phyloP scores from a whole-genome alignment of 2,113 vertebrate species.

The Thermophis baileyi region DNA sequence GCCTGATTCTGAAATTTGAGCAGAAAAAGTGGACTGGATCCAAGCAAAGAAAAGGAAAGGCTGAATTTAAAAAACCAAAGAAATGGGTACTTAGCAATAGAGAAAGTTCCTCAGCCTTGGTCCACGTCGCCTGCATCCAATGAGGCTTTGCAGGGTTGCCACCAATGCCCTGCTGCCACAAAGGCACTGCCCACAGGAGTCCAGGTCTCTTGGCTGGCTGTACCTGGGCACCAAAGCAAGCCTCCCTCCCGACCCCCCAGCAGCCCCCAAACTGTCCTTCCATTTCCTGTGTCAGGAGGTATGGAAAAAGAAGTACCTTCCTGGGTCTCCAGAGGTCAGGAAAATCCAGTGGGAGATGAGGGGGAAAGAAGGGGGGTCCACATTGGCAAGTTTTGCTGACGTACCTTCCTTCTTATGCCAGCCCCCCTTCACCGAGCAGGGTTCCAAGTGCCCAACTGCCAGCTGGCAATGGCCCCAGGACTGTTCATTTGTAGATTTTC shows the following conservation, averaged over 20 bases:
- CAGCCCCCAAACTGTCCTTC: neutral
- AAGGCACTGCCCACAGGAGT: neutral
- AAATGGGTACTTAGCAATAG: neutral
- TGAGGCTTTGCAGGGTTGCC: neutral
- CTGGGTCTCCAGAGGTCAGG: neutral
- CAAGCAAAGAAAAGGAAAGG: neutral
- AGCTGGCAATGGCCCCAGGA: neutral
- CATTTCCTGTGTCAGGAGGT: neutral
- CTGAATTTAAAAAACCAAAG: neutral
- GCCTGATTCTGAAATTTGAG: neutral
- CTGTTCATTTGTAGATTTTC: neutral
- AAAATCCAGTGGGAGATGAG: too few relatives aligned
- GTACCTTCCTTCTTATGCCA: neutral
- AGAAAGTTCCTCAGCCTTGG: neutral
- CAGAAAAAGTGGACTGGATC: neutral
- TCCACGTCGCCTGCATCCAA: neutral
- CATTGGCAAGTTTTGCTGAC: neutral
- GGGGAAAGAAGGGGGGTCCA: neutral
- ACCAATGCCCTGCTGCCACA: neutral
- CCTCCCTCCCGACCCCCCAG: neutral
- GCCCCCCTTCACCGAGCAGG: neutral
- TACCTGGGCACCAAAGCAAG: neutral
- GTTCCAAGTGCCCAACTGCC: neutral
- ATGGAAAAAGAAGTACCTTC: too few relatives aligned
- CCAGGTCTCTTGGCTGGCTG: neutral